Evolutionary conservation across 92 coral and sea anemone species (phyloP), one percentile per base, ranked within the genome.

Genomic region (Phymanthus crucifer): DNA sequence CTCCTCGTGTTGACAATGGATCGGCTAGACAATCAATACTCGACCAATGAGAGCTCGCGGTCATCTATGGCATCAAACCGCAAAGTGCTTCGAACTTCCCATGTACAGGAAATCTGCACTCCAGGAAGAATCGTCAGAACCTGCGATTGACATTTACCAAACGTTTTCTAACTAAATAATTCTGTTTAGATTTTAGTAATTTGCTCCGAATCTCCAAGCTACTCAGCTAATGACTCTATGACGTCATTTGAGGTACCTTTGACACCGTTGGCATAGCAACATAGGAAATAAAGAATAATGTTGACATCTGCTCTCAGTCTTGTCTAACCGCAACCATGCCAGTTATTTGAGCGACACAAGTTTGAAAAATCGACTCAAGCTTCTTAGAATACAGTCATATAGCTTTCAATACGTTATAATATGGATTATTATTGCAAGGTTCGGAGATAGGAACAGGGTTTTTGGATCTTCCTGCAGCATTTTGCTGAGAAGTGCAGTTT

Each of bases 191-290:
- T 61, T 36, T n/a, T 50, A 77, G 34, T 29, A 61, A 61, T 61
- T 29, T 61, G 72, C 43, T 18, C 40, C 27, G 19, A 40, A 19
- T 40, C 40, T 38, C 73, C 72, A 70, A 32, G 58, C 11, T 19
- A 64, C 56, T 56, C 66, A 76, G 52, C 80, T 76, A 56, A 16
- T 76, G 29, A 70, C 72, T 38, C 66, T 61, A 24, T 19, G 72
- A 77, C 81, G 81, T 77, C 81, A 61, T 61, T 34, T 24, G 34
- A 24, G 68, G 65, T 58, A 35, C 72, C 68, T 35, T 77, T 77
- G 81, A 77, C 81, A 77, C 56, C 31, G 81, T 77, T 61, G 81
- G 12, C 72, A 77, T 64, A 66, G 72, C 35, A 18, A 77, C 81
- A 46, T 26, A 24, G 64, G 24, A 58, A 57, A 34, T 36, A 34